Percentiles rank a stretch among this genome's conserved stretches.
Conservation (phyloP, 2,888 invertebrate species). For the Harpagoxenus sublaevis region DNA sequence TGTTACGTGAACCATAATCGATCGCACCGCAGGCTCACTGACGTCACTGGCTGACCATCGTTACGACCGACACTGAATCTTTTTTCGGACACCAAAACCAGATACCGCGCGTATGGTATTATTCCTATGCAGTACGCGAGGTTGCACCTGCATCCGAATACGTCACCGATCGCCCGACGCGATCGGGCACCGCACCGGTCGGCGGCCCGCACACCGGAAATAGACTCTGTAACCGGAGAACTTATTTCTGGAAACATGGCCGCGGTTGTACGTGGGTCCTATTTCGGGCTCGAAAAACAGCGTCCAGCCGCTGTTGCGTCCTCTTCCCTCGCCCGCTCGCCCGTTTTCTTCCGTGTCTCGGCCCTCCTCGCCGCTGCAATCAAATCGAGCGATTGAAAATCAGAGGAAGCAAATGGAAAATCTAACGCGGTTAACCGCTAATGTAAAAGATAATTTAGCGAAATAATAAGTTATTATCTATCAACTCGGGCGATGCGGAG, state of each 20-base stretch:
- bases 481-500: background rate
- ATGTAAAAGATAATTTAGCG: constrained; percentile 43
- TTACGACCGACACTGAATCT: constrained; percentile 40
- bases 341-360: constrained; percentile 34
- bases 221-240: constrained; percentile 84
- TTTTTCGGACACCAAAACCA: constrained; percentile 14
- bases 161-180: constrained; percentile 11
- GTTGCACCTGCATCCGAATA: constrained; percentile 44
- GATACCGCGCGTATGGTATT: background rate
- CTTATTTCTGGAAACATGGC: constrained; percentile 84
- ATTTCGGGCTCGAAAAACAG: constrained; percentile 77
- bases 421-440: background rate
- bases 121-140: constrained; percentile 18
- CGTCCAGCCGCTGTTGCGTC: constrained; percentile 34
- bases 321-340: constrained; percentile 51
- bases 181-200: constrained; percentile 54
- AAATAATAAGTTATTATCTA: constrained; percentile 50
- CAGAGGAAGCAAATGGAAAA: background rate
- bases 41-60: constrained; percentile 55
- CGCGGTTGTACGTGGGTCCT: constrained; percentile 73
- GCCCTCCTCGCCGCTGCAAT: constrained; percentile 54
- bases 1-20: constrained; percentile 27
- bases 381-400: constrained; percentile 58
- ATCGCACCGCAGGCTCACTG: constrained; percentile 59
- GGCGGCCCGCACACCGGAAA: constrained; percentile 75